Evolutionary conservation across 2,797 vertebrate genomes (phyloP).

Genomic region (Rhinella marina): DNA sequence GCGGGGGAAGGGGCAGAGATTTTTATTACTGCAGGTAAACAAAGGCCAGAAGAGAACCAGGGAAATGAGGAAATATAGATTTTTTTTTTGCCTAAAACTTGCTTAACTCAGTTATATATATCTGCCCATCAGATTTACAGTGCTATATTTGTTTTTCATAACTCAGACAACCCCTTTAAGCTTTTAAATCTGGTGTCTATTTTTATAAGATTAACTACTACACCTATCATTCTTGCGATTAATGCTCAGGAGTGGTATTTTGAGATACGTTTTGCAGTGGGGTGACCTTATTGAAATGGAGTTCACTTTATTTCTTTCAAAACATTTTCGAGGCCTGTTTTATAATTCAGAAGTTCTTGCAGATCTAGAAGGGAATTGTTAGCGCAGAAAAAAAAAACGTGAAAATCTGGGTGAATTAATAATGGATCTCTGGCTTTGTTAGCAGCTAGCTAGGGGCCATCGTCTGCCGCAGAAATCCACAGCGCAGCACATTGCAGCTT

Average conservation of each 20-base stretch:
- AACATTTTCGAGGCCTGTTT: slow-evolving; percentile 3
- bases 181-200: too few relatives aligned
- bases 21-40: too few relatives aligned
- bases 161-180: too few relatives aligned
- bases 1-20: too few relatives aligned
- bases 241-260: background rate
- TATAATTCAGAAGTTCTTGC: slow-evolving; percentile 39
- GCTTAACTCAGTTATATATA: too few relatives aligned
- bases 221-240: background rate
- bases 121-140: too few relatives aligned
- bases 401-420: slow-evolving; percentile 33
- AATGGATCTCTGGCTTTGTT: slow-evolving; percentile 24
- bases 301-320: background rate
- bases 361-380: background rate
- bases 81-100: too few relatives aligned
- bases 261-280: background rate
- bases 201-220: background rate
- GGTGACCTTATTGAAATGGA: background rate
- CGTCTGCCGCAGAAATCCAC: slow-evolving; percentile 11
- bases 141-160: too few relatives aligned
- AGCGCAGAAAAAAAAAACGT: background rate
- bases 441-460: slow-evolving; percentile 29
- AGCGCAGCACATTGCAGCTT: background rate
- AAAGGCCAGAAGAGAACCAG: too few relatives aligned
- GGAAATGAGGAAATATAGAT: too few relatives aligned